These are phyloP conservation scores for Eumeta japonica DNA, from an alignment of 1,140 invertebrate species.

Conservation along the genomic window DNA sequence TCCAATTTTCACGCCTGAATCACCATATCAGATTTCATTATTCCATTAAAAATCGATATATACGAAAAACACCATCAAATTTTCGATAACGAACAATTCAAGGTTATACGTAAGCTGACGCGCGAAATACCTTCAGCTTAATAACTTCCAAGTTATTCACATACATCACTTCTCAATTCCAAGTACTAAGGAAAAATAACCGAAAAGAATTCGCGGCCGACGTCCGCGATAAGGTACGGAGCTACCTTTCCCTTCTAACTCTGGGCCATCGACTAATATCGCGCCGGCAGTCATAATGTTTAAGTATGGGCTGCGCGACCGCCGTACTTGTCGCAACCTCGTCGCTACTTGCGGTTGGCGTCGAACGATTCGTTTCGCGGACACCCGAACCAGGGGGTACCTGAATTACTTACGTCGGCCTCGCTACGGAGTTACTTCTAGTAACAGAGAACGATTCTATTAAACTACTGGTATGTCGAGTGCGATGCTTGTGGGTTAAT, in stretches of 20 bases:
- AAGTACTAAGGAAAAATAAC: neutral
- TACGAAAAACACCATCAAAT: neutral
- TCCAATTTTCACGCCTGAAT: neutral
- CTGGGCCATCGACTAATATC: slow-evolving; percentile 39
- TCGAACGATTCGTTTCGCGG: too few relatives aligned
- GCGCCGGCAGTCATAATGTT: slow-evolving; percentile 43
- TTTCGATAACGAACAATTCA: neutral
- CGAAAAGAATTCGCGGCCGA: neutral
- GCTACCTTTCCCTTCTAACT: slow-evolving; percentile 42
- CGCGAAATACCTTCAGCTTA: neutral
- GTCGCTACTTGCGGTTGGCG: too few relatives aligned
- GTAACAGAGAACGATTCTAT: too few relatives aligned
- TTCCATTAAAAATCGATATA: neutral
- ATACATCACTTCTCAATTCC: neutral
- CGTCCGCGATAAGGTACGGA: neutral
- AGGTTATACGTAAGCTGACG: neutral
- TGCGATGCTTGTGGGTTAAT: too few relatives aligned
- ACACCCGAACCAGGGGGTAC: too few relatives aligned
- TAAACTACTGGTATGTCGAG: too few relatives aligned
- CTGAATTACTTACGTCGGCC: too few relatives aligned
- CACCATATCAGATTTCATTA: neutral
- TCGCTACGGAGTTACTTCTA: too few relatives aligned
- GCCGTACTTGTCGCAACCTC: too few relatives aligned
- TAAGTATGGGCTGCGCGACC: too few relatives aligned
- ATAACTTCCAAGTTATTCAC: neutral